phyloP scores from a whole-genome alignment of 2,888 invertebrate species.

The Eupithecia exiguata region DNA sequence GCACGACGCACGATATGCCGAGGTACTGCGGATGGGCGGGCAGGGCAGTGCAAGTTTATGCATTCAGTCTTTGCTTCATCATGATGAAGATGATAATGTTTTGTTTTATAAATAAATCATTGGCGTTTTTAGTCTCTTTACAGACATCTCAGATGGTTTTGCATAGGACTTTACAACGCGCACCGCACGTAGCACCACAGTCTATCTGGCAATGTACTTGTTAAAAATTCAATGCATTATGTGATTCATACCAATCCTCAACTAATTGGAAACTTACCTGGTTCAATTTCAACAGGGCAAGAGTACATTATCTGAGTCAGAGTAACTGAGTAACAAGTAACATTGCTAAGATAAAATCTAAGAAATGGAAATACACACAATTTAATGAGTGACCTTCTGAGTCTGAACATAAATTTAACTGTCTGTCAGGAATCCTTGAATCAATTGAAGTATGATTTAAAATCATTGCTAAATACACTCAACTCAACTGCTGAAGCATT shows the following conservation, averaged over 20 bases:
- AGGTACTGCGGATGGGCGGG: no score
- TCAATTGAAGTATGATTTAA: slow-evolving; percentile 3
- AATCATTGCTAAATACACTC: slow-evolving; percentile 3
- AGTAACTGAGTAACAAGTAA: not conserved
- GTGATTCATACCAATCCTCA: not conserved
- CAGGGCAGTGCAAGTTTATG: no score
- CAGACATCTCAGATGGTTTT: no score
- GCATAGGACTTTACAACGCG: no score
- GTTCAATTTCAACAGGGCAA: not conserved
- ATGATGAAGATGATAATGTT: no score
- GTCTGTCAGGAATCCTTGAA: not conserved
- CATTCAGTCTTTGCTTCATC: no score
- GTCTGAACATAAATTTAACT: not conserved
- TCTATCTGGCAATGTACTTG: not conserved
- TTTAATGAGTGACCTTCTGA: slow-evolving; percentile 9
- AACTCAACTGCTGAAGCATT: not conserved
- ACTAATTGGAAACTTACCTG: not conserved
- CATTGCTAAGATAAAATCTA: not conserved
- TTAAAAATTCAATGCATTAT: not conserved
- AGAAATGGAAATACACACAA: slow-evolving; percentile 3
- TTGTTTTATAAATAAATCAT: no score
- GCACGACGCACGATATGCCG: not conserved
- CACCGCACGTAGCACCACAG: no score
- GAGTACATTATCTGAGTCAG: not conserved
- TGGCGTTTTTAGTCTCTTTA: no score